Conservation (phyloP, 2,888 invertebrate genomes). For the Melinaea menophilus region DNA sequence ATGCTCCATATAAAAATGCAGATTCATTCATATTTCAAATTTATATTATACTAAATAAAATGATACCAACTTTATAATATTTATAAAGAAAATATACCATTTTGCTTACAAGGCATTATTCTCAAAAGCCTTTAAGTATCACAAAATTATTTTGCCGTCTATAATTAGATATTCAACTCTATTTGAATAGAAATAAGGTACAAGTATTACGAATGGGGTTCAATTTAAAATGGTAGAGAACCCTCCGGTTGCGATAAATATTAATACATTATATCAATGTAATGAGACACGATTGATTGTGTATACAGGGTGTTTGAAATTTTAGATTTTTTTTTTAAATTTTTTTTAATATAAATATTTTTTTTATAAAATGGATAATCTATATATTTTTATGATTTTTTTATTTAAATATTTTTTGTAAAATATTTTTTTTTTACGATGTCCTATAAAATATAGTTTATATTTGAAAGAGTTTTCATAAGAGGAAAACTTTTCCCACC, state of each 20-base stretch:
- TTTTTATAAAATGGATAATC: no score
- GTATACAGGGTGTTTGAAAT: constrained; percentile 34
- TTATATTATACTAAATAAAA: not conserved
- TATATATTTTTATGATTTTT: not conserved
- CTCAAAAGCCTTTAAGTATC: constrained; percentile 17
- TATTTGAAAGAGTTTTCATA: not conserved
- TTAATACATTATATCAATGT: constrained; percentile 45
- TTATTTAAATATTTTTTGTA: no score
- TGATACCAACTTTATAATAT: constrained; percentile 5
- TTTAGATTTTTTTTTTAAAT: not conserved
- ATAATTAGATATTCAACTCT: constrained; percentile 5
- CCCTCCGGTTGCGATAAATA: constrained; percentile 42
- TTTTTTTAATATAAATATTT: not conserved
- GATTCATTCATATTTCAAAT: not conserved
- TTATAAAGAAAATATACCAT: constrained; percentile 14
- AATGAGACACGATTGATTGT: constrained; percentile 41
- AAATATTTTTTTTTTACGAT: no score
- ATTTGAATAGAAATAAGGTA: not conserved
- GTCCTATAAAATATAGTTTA: no score
- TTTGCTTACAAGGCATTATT: constrained; percentile 19
- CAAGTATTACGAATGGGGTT: not conserved
- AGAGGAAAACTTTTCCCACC: not conserved
- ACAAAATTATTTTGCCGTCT: not conserved
- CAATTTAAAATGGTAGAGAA: constrained; percentile 14
- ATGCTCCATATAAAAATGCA: no score